These are phyloP conservation scores for Stichopus chloronotus DNA, from an alignment of 35 echinoderm and acorn worm species.

Conservation along the genomic window DNA sequence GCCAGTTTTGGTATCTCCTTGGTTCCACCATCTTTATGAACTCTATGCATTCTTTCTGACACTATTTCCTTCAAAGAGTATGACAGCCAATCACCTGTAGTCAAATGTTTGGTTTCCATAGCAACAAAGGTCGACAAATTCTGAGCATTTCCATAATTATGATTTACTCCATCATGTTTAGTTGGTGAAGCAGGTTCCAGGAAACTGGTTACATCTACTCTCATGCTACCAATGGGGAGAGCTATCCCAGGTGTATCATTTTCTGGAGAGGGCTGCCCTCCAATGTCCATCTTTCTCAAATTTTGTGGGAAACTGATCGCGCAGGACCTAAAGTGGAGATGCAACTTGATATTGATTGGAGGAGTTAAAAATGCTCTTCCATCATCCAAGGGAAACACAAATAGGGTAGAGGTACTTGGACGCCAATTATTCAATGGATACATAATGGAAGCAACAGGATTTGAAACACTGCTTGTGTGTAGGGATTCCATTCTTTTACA, in stretches of 20 bases:
- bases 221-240: conserved; percentile 9
- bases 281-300: not conserved
- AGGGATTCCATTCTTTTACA: not conserved
- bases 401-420: conserved; percentile 19
- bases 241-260: conserved; percentile 7
- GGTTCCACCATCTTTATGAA: not conserved
- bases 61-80: not conserved
- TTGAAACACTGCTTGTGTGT: not conserved
- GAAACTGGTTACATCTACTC: conserved; percentile 11
- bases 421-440: conserved; percentile 27
- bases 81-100: conserved; percentile 1
- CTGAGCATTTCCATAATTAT: not conserved
- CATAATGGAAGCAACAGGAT: not conserved
- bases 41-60: not conserved
- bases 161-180: not conserved
- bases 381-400: not conserved
- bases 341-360: conserved; percentile 14
- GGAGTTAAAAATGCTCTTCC: not conserved
- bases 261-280: not conserved
- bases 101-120: conserved; percentile 16
- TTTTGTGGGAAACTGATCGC: not conserved
- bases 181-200: not conserved
- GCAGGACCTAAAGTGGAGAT: not conserved
- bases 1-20: not conserved
- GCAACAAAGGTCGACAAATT: not conserved